Evolutionary conservation across 2,797 vertebrate genomes (phyloP), one percentile per base, ranked within the genome.

Genomic region (Lepus townsendii): DNA sequence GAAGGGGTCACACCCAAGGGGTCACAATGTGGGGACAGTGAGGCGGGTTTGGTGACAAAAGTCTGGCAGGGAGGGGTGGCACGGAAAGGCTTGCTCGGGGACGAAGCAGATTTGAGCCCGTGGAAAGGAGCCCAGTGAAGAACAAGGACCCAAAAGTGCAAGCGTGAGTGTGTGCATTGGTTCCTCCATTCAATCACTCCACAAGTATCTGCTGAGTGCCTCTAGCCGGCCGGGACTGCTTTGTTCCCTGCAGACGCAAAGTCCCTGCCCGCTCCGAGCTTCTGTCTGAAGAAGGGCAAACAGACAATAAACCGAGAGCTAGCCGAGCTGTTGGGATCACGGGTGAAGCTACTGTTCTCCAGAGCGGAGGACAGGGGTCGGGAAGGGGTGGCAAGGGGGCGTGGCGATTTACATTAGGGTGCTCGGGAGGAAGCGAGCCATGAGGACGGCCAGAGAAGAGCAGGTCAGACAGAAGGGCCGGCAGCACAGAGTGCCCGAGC

Each of bases 121-220:
- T 7, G 62, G 78, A 69, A 97, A 83, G 75, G 42, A n/a, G 5
- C 57, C 32, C 65, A 35, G 63, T 2, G n/a, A 88, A 95, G 66
- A 92, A 68, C 90, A 96, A 97, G 72, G 75, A 11, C 32, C 0
- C 63, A 76, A 90, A 96, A 80, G 16, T 78, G 50, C 87, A 95
- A 95, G 83, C 93, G 60, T 60, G 24, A 62, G 47, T 30, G 17
- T 20, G 1, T 78, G 83, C 84, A n/a, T 83, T 88, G 63, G n/a
- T 63, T 93, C 24, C 7, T 71, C 63, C 69, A 84, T 69, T 91
- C 47, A 63, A 42, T 63, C 68, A 50, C 24, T 94, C 72, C 52
- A 7, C 54, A 42, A 78, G 42, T 69, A 47, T 54, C 85, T 88
- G 54, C 42, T 57, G 10, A 20, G 20, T 19, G 27, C 42, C 60